These are phyloP conservation scores for Philaethria dido DNA, from an alignment of 2,888 invertebrate species.

Conservation along the genomic window DNA sequence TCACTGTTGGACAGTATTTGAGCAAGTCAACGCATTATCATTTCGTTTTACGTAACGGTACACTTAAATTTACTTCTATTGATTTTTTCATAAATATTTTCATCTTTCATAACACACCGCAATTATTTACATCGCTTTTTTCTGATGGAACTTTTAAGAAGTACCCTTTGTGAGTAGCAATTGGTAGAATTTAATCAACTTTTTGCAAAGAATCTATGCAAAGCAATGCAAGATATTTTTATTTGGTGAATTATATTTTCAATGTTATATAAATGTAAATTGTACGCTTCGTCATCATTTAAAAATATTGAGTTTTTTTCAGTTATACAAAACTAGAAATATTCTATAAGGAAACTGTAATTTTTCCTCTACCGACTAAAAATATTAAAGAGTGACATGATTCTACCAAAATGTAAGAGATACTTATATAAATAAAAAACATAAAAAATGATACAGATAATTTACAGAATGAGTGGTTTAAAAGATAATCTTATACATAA, in stretches of 20 bases:
- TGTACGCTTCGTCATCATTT: too few relatives aligned
- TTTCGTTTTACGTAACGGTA: slow-evolving; percentile 10
- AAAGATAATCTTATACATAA: slow-evolving; percentile 10
- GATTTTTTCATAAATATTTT: slow-evolving; percentile 9
- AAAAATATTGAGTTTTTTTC: too few relatives aligned
- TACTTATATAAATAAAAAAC: too few relatives aligned
- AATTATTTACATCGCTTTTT: background rate
- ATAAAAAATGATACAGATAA: background rate
- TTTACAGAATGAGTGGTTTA: too few relatives aligned
- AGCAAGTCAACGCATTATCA: slow-evolving; percentile 8
- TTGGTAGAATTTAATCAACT: background rate
- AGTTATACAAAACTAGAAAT: too few relatives aligned
- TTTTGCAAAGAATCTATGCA: background rate
- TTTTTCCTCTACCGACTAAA: too few relatives aligned
- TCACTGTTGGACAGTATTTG: slow-evolving; percentile 17
- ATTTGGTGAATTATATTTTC: too few relatives aligned
- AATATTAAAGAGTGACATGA: too few relatives aligned
- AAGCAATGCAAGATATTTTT: background rate
- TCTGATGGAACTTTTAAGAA: background rate
- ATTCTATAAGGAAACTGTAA: too few relatives aligned
- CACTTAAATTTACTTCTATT: slow-evolving; percentile 6
- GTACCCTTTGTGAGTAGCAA: background rate
- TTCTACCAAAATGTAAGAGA: background rate
- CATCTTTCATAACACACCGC: background rate
- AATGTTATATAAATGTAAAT: too few relatives aligned